These are phyloP conservation scores for Sialia sialis DNA, from an alignment of 2,113 vertebrate species.

Conservation along the genomic window DNA sequence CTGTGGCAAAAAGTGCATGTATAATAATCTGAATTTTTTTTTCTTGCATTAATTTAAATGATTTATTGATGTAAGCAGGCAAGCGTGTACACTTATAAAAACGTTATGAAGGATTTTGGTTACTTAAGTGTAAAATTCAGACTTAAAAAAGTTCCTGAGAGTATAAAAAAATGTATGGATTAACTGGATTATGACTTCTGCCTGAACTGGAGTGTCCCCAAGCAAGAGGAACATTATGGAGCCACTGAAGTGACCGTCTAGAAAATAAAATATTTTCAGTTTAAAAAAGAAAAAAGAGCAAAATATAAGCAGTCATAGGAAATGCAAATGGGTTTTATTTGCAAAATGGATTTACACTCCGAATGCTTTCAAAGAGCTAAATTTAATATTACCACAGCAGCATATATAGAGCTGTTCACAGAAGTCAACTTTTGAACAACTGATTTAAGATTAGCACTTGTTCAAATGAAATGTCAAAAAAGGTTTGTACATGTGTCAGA, in stretches of 20 bases:
- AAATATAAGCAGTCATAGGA: neutral
- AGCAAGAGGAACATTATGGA: neutral
- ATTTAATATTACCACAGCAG: neutral
- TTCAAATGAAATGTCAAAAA: neutral
- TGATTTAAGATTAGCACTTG: neutral
- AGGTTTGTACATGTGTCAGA: neutral
- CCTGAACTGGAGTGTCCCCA: neutral
- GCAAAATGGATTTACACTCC: neutral
- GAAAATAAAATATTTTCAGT: neutral
- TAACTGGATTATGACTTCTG: neutral
- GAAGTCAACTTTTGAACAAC: neutral
- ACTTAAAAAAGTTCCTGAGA: neutral
- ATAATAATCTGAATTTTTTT: neutral
- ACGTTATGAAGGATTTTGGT: accelerated
- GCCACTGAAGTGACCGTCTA: neutral
- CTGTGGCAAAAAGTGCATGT: neutral
- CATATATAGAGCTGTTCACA: neutral
- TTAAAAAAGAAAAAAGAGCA: neutral
- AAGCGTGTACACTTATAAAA: neutral
- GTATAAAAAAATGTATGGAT: neutral
- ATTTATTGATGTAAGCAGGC: neutral
- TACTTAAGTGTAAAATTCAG: neutral
- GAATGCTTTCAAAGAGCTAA: neutral
- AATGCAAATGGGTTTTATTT: neutral
- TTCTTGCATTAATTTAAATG: neutral